These are phyloP conservation scores for Drosophila ananassae DNA, from an alignment of 1,140 invertebrate species.

Conservation along the genomic window DNA sequence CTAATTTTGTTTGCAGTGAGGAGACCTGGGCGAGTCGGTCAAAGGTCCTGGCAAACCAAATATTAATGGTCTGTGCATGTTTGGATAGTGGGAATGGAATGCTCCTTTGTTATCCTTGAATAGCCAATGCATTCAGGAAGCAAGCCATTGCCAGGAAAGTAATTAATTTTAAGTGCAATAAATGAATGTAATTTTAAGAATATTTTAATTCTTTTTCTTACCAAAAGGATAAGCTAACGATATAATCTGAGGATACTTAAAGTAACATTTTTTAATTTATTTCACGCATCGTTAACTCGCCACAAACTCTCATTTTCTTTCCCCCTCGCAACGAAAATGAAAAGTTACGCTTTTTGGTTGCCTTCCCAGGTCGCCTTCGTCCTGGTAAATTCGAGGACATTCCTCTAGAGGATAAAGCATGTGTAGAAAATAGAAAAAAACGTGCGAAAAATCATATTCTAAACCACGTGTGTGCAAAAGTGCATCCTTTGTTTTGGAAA, in stretches of 20 bases:
- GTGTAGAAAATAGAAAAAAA: neutral
- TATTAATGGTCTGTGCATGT: slow-evolving; percentile 24
- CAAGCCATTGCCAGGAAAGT: slow-evolving; percentile 3
- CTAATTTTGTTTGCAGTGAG: slow-evolving; percentile 1
- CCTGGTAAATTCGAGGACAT: neutral
- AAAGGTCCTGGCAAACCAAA: slow-evolving; percentile 28
- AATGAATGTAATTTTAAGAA: neutral
- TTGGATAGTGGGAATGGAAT: neutral
- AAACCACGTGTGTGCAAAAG: slow-evolving; percentile 4
- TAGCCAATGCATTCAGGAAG: slow-evolving; percentile 7
- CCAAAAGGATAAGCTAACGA: neutral
- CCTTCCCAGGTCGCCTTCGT: neutral
- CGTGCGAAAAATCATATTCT: slow-evolving; percentile 15
- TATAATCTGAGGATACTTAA: neutral
- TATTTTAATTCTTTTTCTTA: neutral
- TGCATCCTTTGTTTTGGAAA: neutral
- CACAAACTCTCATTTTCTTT: too few species aligned
- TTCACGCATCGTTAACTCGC: neutral
- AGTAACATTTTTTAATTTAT: neutral
- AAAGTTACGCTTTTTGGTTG: neutral
- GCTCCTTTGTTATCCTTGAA: slow-evolving; percentile 1
- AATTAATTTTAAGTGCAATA: slow-evolving; percentile 14
- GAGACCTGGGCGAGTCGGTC: neutral
- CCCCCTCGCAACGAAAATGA: neutral
- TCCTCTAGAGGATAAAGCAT: neutral